Evolutionary conservation across 2,888 invertebrate species (phyloP), one percentile per base, ranked within the genome.

Genomic region (Ophraella communa): DNA sequence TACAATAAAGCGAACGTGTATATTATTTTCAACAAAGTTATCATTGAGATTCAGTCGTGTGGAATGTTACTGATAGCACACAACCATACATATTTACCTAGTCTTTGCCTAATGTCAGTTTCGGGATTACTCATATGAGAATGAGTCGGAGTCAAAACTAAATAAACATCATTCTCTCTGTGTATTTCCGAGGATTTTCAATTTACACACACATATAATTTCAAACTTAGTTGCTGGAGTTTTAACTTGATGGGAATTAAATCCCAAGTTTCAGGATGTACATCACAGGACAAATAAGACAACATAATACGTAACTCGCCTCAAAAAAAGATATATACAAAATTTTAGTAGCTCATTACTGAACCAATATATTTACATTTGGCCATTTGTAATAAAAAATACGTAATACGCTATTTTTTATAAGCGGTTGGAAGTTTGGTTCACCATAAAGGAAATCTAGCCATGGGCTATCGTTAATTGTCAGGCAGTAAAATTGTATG

Each of bases 41-140:
- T 60, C 42, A 44, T 30, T 21, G 51, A 39, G 21, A 60, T 60
- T 60, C 52, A 47, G 52, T 60, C 60, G 52, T 60, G 60, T 44
- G 52, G 52, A 44, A 60, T 60, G 42, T 30, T 59, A 20, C 51
- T 59, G 59, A 59, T 60, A 52, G 17, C 49, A 51, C 27, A 24
- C 52, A 60, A 60, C 52, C 60, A 60, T 18, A 60, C 60, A 60
- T 60, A 60, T 60, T 60, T 60, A 60, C 52, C 52, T 60, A 60
- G 52, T 60, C 60, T 53, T 60, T 60, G 53, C 60, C 44, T 60
- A 60, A 60, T 60, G 60, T 53, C 60, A 60, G 53, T 60, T n/a
- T 52, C 33, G 30, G 52, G 52, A 53, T 60, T 60, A 60, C 52
- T 44, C 60, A 60, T 39, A 60, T 60, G 52, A 47, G 21, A 52